Conservation (phyloP, 2,797 vertebrate species). For the Rhinoraja longicauda region DNA sequence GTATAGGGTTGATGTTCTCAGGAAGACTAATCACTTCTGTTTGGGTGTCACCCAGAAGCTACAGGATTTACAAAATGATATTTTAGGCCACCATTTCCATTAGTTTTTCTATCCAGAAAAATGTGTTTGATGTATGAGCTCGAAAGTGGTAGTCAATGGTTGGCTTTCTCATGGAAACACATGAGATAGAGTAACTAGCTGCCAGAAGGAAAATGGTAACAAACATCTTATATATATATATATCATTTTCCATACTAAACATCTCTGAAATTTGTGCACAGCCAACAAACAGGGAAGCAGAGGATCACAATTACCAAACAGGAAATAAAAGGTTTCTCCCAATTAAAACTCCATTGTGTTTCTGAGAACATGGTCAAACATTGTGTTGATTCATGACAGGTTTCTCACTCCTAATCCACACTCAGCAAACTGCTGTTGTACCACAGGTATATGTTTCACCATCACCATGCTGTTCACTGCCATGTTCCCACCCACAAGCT, state of each 20-base stretch:
- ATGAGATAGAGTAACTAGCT: neutral
- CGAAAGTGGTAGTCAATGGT: neutral
- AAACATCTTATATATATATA: neutral
- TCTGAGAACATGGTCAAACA: neutral
- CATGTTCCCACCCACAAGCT: neutral
- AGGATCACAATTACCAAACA: neutral
- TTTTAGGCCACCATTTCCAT: neutral
- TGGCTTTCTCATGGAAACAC: neutral
- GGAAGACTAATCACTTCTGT: neutral
- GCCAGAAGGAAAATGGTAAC: neutral
- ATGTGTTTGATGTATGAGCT: neutral
- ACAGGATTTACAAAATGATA: neutral
- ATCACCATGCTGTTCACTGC: neutral
- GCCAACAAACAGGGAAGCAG: neutral
- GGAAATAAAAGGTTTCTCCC: neutral
- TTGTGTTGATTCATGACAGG: neutral
- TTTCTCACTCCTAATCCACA: neutral
- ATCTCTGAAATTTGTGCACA: neutral
- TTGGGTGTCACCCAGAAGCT: neutral
- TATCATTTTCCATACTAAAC: neutral
- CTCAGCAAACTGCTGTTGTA: neutral
- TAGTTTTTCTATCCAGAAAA: neutral
- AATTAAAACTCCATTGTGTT: neutral
- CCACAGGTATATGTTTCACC: neutral
- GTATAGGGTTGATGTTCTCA: neutral